Base-by-base conservation (phyloP, 2,797 vertebrate species). In the Artibeus lituratus region DNA sequence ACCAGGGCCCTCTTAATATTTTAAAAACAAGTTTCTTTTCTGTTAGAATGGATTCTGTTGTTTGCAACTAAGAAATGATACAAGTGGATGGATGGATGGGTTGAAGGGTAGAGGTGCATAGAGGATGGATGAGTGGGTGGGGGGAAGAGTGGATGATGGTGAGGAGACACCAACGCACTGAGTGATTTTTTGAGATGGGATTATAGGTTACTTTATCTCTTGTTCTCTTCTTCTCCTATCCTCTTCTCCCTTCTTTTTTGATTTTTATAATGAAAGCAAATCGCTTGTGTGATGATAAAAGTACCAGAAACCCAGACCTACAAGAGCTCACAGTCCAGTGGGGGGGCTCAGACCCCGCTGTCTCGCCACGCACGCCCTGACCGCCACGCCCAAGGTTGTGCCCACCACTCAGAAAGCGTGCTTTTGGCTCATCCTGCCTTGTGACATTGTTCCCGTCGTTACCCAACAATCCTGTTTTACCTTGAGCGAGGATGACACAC, bases 401-500 rank as follows among this genome's bases (percentile, higher is more conserved):
- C 16, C 89, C 84, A 77, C 85, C 93, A 21, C 59, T 85, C 73
- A 4, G 57, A 76, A 83, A 65, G 65, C 83, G 32, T 32, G 83
- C 21, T 5, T 57, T 72, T 16, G 86, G 80, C 65, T 94, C 82
- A 51, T 90, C 82, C 11, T 47, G 96, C 96, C 94, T 91, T 84
- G 90, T 93, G 96, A 96, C 95, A 91, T 67, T 11, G 73, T 67
- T 92, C 73, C 91, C 91, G 22, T 87, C n/a, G 57, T 96, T 94
- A 87, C 94, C 65, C 90, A 93, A 94, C 76, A 53, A 37, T 67
- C 65, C 65, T 62, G 26, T 84, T 97, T 89, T 76, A 95, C 95
- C 95, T 87, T 90, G 95, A 96, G 94, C 83, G 81, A 94, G 96
- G 90, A 80, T 91, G 93, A 96, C 94, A 94, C 14, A 26, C 39